A percentile compares a stretch with the other conserved stretches of the same genome.
These are phyloP conservation scores for Lepeophtheirus salmonis DNA, from an alignment of 1,140 invertebrate species.

Conservation along the genomic window DNA sequence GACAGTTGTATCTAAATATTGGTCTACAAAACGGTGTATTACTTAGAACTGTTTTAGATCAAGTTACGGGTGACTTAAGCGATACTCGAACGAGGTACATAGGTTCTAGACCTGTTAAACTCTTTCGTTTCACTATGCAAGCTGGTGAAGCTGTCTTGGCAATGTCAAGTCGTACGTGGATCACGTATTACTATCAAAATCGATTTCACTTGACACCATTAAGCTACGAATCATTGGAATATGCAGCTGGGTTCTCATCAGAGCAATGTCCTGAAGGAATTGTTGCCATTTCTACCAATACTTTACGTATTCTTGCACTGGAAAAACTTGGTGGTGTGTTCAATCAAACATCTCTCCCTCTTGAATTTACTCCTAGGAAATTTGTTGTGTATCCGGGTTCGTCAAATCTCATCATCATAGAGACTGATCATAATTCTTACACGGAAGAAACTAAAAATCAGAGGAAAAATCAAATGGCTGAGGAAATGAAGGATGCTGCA, in stretches of 20 bases:
- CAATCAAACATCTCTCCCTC: slow-evolving; percentile 74
- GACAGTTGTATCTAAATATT: slow-evolving; percentile 86
- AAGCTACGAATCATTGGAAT: slow-evolving; percentile 89
- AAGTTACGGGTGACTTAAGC: slow-evolving; percentile 85
- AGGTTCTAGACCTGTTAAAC: slow-evolving; percentile 80
- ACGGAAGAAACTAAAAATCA: slow-evolving; percentile 90
- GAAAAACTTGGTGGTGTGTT: slow-evolving; percentile 97
- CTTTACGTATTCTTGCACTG: slow-evolving; percentile 83
- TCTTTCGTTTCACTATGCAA: slow-evolving; percentile 88
- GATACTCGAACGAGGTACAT: slow-evolving; percentile 91
- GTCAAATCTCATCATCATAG: slow-evolving; percentile 76
- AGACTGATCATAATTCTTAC: slow-evolving; percentile 96
- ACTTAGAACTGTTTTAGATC: slow-evolving; percentile 82
- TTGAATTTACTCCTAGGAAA: slow-evolving; percentile 88
- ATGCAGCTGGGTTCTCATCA: slow-evolving; percentile 91
- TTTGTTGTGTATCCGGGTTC: slow-evolving; percentile 83
- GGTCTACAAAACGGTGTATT: slow-evolving; percentile 80
- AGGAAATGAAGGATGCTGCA: slow-evolving; percentile 92
- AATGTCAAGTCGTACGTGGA: slow-evolving; percentile 92
- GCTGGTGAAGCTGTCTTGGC: slow-evolving; percentile 88
- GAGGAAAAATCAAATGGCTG: slow-evolving; percentile 42
- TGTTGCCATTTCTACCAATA: slow-evolving; percentile 95
- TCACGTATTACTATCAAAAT: slow-evolving; percentile 97
- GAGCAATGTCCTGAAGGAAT: slow-evolving; percentile 99
- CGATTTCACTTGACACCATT: slow-evolving; percentile 81